A percentile compares a stretch with the other conserved stretches of the same genome.
Conservation (phyloP, 2,113 vertebrate species). For the Cromileptes altivelis region DNA sequence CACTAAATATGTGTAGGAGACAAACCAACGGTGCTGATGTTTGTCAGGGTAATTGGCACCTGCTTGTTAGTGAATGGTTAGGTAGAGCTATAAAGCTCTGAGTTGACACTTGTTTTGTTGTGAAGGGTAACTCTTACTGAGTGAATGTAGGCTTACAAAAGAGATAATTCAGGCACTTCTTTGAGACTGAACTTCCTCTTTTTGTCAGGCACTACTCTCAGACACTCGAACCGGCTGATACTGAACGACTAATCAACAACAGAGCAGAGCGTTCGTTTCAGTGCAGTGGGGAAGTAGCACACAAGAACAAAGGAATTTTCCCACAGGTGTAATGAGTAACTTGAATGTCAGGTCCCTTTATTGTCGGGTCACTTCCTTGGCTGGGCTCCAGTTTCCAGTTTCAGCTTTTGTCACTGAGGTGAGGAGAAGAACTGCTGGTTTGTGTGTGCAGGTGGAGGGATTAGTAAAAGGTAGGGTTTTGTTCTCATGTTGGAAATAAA, state of each 20-base stretch:
- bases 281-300: constrained; percentile 21
- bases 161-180: not conserved
- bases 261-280: constrained; percentile 12
- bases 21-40: constrained; percentile 1
- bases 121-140: constrained; percentile 6
- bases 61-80: constrained; percentile 27
- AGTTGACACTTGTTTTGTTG: constrained; percentile 17
- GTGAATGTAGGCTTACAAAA: not conserved
- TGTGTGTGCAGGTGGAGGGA: constrained; percentile 46
- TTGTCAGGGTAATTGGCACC: constrained; percentile 37
- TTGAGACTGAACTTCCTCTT: not conserved
- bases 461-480: constrained; percentile 21
- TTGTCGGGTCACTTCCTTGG: constrained; percentile 57
- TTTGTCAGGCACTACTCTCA: not conserved
- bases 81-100: constrained; percentile 29
- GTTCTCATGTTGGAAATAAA: not conserved
- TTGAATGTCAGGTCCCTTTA: constrained; percentile 60
- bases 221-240: not conserved
- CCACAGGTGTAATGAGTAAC: constrained; percentile 77
- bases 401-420: constrained; percentile 51
- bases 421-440: constrained; percentile 14
- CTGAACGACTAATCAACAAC: not conserved
- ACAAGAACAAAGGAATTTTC: constrained; percentile 44
- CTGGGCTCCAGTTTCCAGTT: constrained; percentile 54
- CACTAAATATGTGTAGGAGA: not conserved